Evolutionary conservation across 2,797 vertebrate species (phyloP).

Genomic region (Hirundo rustica): DNA sequence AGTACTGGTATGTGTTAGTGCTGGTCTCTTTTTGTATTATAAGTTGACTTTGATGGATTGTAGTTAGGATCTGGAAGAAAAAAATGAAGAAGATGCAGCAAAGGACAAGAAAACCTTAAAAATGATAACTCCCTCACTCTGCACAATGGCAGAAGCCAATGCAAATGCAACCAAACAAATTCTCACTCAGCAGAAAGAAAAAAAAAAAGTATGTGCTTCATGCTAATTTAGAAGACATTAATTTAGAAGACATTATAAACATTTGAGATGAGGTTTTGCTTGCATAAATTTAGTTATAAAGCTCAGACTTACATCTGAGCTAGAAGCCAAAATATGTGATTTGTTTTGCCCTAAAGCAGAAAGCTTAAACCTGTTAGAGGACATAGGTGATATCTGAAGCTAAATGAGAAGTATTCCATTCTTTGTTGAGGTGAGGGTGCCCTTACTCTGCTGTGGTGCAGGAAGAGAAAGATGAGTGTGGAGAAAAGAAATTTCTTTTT

Average conservation of each 20-base stretch:
- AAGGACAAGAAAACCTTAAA: not conserved
- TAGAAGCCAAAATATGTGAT: not conserved
- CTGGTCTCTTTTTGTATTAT: not conserved
- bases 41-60: not conserved
- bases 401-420: not conserved
- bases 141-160: not conserved
- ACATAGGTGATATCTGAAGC: not conserved
- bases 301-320: not conserved
- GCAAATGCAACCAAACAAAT: not conserved
- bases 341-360: not conserved
- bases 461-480: not conserved
- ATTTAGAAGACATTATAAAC: not conserved
- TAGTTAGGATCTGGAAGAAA: not conserved
- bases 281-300: not conserved
- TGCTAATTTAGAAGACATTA: not conserved
- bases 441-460: not conserved
- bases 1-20: not conserved
- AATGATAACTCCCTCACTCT: not conserved
- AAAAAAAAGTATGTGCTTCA: fast-evolving
- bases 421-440: not conserved
- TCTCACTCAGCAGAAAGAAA: not conserved
- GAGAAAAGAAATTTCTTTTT: not conserved
- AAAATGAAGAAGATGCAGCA: not conserved
- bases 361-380: not conserved
- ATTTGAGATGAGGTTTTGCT: not conserved